These are phyloP conservation scores for Manis pentadactyla DNA, from an alignment of 2,797 vertebrate species.

Conservation along the genomic window DNA sequence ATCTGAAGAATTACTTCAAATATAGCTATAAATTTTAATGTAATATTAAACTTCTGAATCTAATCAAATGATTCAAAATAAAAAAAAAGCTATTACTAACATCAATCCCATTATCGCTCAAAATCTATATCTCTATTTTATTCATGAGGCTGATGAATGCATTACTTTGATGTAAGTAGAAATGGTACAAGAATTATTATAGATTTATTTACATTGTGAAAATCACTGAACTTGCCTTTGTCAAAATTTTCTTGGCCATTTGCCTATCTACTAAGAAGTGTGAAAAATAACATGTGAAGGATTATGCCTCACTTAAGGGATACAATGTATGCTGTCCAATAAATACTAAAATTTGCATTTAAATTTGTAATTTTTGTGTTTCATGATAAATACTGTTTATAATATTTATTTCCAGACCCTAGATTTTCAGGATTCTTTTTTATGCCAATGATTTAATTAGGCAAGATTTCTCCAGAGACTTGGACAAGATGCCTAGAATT, in stretches of 20 bases:
- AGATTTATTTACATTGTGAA: slow-evolving; percentile 62
- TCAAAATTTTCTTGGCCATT: slow-evolving; percentile 47
- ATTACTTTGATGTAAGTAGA: slow-evolving; percentile 49
- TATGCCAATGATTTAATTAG: neutral
- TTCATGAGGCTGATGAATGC: slow-evolving; percentile 50
- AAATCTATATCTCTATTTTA: slow-evolving; percentile 74
- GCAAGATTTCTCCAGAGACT: neutral
- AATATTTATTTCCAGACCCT: slow-evolving; percentile 28
- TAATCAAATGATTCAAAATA: slow-evolving; percentile 75
- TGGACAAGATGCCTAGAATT: neutral
- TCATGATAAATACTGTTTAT: slow-evolving; percentile 11
- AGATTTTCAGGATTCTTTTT: neutral
- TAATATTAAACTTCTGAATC: slow-evolving; percentile 70
- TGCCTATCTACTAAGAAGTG: neutral
- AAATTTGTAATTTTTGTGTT: slow-evolving; percentile 50
- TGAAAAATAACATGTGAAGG: neutral
- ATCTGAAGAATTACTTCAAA: slow-evolving; percentile 72
- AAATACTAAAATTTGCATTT: slow-evolving; percentile 36
- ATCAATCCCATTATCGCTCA: slow-evolving; percentile 72
- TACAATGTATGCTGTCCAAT: neutral
- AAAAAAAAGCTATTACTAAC: slow-evolving; percentile 69
- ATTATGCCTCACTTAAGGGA: neutral
- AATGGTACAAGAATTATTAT: slow-evolving; percentile 4
- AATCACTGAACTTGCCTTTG: slow-evolving; percentile 63
- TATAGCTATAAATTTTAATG: slow-evolving; percentile 72